Conservation (phyloP, 2,113 vertebrate species). For the Sinosuthora webbiana region DNA sequence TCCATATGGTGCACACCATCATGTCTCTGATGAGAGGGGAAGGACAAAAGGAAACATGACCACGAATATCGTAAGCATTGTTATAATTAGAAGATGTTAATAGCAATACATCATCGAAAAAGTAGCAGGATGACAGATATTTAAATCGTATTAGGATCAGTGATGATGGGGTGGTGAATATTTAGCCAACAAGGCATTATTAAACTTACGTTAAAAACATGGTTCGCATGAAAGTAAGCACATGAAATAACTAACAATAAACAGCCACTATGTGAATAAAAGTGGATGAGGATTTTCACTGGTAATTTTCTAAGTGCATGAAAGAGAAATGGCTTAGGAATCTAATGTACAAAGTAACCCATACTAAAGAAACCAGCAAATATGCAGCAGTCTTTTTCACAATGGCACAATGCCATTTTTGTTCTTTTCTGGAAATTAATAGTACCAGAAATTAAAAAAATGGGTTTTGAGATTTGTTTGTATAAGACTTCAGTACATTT, state of each 20-base stretch:
- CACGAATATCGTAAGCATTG: not conserved
- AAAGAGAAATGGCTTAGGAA: not conserved
- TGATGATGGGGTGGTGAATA: not conserved
- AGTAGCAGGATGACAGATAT: not conserved
- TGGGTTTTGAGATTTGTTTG: not conserved
- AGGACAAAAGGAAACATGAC: not conserved
- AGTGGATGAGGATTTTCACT: not conserved
- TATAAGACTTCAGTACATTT: not conserved
- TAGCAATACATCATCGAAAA: not conserved
- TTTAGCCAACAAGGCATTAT: not conserved
- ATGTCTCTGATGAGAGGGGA: not conserved
- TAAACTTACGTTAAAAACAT: not conserved
- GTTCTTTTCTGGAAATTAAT: not conserved
- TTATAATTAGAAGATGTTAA: not conserved
- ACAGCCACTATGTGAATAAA: not conserved
- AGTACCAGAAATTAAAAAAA: not conserved
- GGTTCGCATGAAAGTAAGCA: not conserved
- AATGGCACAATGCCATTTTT: not conserved
- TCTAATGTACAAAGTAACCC: not conserved
- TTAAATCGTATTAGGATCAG: not conserved
- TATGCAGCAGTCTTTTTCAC: not conserved
- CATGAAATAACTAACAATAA: not conserved
- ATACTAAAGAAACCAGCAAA: not conserved
- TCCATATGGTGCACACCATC: not conserved
- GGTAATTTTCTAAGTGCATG: not conserved